Percentiles rank a stretch among this genome's conserved stretches.
These are phyloP conservation scores for Disparrhopalites patrizii DNA, from an alignment of 2,888 invertebrate species.

Conservation along the genomic window DNA sequence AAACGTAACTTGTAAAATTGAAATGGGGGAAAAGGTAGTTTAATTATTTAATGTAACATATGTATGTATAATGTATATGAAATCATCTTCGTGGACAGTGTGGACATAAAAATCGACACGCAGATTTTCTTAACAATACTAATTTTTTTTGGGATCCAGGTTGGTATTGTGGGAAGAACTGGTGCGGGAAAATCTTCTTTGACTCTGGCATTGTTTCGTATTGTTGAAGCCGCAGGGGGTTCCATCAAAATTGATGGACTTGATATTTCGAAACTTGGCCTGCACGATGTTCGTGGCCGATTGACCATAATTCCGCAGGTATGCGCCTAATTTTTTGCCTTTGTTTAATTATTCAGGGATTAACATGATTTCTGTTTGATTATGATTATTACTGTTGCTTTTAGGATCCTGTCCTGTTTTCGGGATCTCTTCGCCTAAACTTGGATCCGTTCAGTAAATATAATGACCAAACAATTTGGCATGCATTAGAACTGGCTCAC, in stretches of 20 bases:
- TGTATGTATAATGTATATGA: too few relatives aligned
- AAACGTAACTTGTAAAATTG: conserved; percentile 52
- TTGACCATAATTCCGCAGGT: conserved; percentile 68
- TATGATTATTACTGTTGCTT: neutral
- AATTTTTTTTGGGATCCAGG: conserved; percentile 17
- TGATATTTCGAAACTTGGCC: conserved; percentile 74
- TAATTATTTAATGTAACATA: too few relatives aligned
- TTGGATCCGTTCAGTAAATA: conserved; percentile 57
- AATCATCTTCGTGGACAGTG: neutral
- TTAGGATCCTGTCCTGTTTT: conserved; percentile 60
- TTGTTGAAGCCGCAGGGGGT: conserved; percentile 79
- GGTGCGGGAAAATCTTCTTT: conserved; percentile 90
- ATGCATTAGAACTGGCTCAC: conserved; percentile 56
- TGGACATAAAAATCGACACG: neutral
- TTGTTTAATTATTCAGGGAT: neutral
- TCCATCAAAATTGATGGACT: conserved; percentile 76
- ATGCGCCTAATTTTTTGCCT: conserved; percentile 61
- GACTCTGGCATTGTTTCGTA: conserved; percentile 80
- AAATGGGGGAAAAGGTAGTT: conserved; percentile 52
- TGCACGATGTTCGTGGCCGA: conserved; percentile 77
- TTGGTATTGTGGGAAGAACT: conserved; percentile 58
- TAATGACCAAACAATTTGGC: conserved; percentile 57
- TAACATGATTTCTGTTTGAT: neutral
- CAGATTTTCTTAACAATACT: neutral
- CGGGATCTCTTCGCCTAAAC: conserved; percentile 58